Evolutionary conservation across 2,888 invertebrate genomes (phyloP).

Genomic region (Liposcelis brunnea): DNA sequence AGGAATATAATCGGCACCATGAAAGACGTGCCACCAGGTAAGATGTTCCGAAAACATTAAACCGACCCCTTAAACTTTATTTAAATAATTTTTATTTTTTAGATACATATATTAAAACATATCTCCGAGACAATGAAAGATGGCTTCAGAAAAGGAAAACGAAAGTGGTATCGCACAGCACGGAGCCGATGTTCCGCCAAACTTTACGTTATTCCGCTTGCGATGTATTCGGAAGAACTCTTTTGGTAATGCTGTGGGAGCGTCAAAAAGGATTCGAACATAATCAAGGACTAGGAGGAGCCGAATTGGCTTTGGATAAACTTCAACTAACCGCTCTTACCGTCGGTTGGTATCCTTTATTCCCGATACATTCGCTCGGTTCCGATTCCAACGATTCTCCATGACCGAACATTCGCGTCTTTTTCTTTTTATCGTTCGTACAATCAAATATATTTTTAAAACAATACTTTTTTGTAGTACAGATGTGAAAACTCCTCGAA

Average conservation of each 20-base stretch:
- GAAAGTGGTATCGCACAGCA: conserved; percentile 59
- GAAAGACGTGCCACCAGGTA: conserved; percentile 49
- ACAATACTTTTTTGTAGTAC: too few relatives aligned
- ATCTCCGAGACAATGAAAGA: conserved; percentile 72
- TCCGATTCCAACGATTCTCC: conserved; percentile 42
- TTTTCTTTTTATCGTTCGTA: too few relatives aligned
- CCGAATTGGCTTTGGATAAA: conserved; percentile 68
- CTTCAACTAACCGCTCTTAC: conserved; percentile 63
- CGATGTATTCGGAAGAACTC: conserved; percentile 41
- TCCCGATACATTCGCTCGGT: conserved; percentile 68
- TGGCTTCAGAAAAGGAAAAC: conserved; percentile 87
- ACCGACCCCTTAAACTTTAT: neutral
- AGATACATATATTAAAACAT: conserved; percentile 90
- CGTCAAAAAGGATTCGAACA: conserved; percentile 76
- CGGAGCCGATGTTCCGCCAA: conserved; percentile 73
- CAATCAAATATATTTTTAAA: too few relatives aligned
- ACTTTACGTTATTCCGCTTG: conserved; percentile 59
- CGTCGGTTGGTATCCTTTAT: conserved; percentile 81
- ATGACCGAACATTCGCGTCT: conserved; percentile 22
- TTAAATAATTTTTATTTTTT: conserved; percentile 22
- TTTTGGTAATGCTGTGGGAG: conserved; percentile 87
- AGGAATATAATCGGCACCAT: conserved; percentile 43
- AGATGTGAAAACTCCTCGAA: too few relatives aligned
- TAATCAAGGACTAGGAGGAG: conserved; percentile 63
- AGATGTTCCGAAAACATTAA: too few relatives aligned